phyloP scores from a whole-genome alignment of 2,113 vertebrate species.

The Agelaius tricolor region DNA sequence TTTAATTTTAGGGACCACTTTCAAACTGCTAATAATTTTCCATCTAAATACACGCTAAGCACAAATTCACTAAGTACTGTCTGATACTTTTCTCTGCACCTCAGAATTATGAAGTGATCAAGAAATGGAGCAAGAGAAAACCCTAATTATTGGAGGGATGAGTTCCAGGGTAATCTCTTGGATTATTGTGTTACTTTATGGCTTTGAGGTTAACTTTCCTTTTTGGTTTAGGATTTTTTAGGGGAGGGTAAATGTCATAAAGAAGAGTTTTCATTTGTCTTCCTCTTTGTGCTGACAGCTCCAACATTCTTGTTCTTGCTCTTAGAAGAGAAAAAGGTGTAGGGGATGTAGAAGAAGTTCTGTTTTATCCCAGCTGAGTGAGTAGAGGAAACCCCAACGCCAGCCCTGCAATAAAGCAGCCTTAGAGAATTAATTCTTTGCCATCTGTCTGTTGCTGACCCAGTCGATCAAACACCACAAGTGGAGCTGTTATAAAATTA shows the following conservation, averaged over 20 bases:
- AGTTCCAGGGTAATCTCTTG: neutral
- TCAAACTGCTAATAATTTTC: neutral
- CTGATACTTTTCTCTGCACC: neutral
- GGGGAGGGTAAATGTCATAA: neutral
- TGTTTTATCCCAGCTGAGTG: accelerated
- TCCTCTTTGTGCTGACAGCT: neutral
- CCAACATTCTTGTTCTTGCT: neutral
- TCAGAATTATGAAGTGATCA: neutral
- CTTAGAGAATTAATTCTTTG: neutral
- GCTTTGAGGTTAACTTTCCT: neutral
- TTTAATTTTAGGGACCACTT: neutral
- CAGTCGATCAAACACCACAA: neutral
- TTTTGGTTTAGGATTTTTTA: neutral
- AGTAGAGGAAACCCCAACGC: neutral
- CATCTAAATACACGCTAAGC: neutral
- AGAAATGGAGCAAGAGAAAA: neutral
- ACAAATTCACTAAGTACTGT: neutral
- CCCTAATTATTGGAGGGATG: neutral
- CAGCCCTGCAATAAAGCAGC: neutral
- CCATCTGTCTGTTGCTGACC: conserved; percentile 29
- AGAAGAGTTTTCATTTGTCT: neutral
- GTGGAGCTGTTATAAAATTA: conserved; percentile 31
- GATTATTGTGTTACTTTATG: neutral
- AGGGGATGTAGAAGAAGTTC: neutral
- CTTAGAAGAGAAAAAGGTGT: neutral